Base-by-base conservation (phyloP, 2,797 vertebrate genomes). In the Calcarius lapponicus region DNA sequence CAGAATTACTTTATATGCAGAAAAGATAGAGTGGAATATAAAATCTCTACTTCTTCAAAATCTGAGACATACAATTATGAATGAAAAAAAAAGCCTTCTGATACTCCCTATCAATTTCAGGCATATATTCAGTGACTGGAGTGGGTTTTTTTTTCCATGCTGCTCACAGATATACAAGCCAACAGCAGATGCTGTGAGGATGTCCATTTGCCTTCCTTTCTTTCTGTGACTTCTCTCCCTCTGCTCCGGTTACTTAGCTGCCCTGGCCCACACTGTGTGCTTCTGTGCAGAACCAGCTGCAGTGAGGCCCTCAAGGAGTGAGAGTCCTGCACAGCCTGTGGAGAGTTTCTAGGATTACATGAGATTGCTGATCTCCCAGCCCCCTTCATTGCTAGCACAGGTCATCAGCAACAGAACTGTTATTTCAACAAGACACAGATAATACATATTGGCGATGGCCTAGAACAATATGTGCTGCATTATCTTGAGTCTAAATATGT, bases 141-240 rank as follows among this genome's bases (percentile, higher is more conserved):
- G 7, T 56, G 10, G 2, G n/a, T n/a, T 26, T 0, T 64, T 61
- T 61, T 67, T 71, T 15, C 21, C 17, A 43, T 16, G 4, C 14
- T 74, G 10, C 11, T 34, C 13, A 50, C 4, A 4, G 11, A 29
- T 40, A 42, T 0, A 22, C 8, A 36, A 38, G 19, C 10, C 22
- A 83, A 48, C 16, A 91, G 24, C 22, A 79, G 54, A 32, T 28
- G 4, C 31, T 40, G 5, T 45, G 71, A 82, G 51, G 36, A 62
- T 15, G 26, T 43, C 24, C 24, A 7, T 51, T 92, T 85, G 24
- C 60, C 47, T 85, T 61, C 34, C 32, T 73, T 56, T 40, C 31
- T 48, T 80, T 60, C 48, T 22, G 2, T 1, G 2, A 13, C 18
- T 75, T 75, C 20, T 69, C 21, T 29, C 5, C 17, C 25, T 7